Base-by-base conservation (phyloP, 2,113 vertebrate species). In the Corythaeola cristata region DNA sequence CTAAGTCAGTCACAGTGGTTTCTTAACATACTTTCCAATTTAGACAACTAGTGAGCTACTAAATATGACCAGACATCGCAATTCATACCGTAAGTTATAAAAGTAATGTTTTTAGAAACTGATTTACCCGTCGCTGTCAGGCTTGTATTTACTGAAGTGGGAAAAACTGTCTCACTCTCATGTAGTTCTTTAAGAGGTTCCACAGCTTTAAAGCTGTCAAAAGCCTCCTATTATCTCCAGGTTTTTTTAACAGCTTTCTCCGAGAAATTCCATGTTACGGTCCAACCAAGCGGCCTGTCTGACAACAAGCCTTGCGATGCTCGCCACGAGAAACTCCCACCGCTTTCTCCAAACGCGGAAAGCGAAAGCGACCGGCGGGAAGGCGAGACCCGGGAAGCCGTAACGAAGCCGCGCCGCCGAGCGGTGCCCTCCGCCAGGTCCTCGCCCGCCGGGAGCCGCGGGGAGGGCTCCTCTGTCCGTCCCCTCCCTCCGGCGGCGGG, bases 241-340 rank as follows among this genome's bases (percentile, higher is more conserved):
- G 6, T 22, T 50, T 37, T 45, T 12, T 4, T 15, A 27, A 47
- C 1, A 1, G 11, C n/a, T 68, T 55, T 35, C 72, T 37, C 32
- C 22, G 28, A 5, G 7, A 21, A 30, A 7, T 1, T 5, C 37
- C 2, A 2, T 3, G 23, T 17, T 2, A 6, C 3, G 19, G 12
- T 7, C 23, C 59, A 7, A 3, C 39, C 45, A 1, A 35, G 87
- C 0, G n/a, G 15, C 44, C 73, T 5, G 5, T 11, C 45, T 1
- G 21, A 7, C 73, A 11, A 0, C 52, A 1, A 18, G 19, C 58
- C 37, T 1, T 3, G 30, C 22, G 21, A 1, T 3, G 6, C 41
- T 3, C 3, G 20, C 73, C 44, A 3, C 0, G 53, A 37, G 6
- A 5, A 10, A 27, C 0, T 14, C 53, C 47, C 91, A 1, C 18